A percentile compares a stretch with the other conserved stretches of the same genome.
These are phyloP conservation scores for Eira barbara DNA, from an alignment of 2,113 vertebrate genomes.

Conservation along the genomic window DNA sequence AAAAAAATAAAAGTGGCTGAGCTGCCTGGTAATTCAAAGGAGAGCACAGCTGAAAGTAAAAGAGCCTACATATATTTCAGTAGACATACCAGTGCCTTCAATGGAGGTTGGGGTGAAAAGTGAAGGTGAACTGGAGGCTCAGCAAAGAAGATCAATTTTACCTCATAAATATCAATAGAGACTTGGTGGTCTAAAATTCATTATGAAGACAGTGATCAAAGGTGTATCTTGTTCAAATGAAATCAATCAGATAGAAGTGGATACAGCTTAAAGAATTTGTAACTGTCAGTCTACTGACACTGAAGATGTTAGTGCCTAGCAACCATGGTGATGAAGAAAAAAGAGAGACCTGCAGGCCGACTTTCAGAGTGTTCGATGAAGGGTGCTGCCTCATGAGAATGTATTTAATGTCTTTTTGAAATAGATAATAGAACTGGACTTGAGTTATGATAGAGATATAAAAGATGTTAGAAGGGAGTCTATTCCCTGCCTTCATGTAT, in stretches of 20 bases:
- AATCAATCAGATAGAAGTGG: slow-evolving; percentile 42
- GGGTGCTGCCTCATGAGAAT: background rate
- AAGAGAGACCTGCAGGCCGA: background rate
- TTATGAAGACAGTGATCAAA: slow-evolving; percentile 41
- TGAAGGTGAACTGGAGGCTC: slow-evolving; percentile 19
- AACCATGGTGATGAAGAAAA: background rate
- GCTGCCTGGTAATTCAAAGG: background rate
- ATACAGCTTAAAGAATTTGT: background rate
- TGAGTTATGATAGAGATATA: background rate
- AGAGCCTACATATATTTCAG: background rate
- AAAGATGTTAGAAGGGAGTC: background rate
- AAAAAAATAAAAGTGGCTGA: background rate
- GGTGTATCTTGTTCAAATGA: slow-evolving; percentile 40
- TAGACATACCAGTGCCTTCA: background rate
- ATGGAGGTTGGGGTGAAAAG: background rate
- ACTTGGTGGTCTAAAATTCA: slow-evolving; percentile 14
- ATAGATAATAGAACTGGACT: background rate
- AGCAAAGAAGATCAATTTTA: slow-evolving; percentile 41
- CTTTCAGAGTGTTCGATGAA: background rate
- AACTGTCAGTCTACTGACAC: background rate
- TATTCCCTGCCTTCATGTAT: background rate
- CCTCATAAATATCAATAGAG: slow-evolving; percentile 32
- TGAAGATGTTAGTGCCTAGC: background rate
- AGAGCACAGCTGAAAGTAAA: background rate
- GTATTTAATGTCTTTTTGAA: background rate